Evolutionary conservation across 2,888 invertebrate species (phyloP).

Genomic region (Glyphotaelius pellucidus): DNA sequence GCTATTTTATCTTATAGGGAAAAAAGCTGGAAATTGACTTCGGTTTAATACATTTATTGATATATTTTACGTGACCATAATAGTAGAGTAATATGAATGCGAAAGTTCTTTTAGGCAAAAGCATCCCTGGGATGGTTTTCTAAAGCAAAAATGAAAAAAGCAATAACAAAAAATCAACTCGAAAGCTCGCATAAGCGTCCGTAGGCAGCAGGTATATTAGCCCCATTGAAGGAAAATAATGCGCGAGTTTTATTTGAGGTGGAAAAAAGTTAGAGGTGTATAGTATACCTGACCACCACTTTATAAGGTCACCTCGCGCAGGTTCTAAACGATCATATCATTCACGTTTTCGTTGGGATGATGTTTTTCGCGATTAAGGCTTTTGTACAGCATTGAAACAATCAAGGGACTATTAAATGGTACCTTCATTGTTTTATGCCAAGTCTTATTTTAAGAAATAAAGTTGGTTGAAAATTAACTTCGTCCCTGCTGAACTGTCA

Average conservation of each 20-base stretch:
- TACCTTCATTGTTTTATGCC: too few relatives aligned
- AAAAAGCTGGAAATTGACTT: neutral
- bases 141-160: neutral
- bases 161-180: neutral
- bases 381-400: neutral
- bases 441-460: too few relatives aligned
- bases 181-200: neutral
- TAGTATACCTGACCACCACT: neutral
- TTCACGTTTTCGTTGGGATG: neutral
- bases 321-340: neutral
- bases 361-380: neutral
- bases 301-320: neutral
- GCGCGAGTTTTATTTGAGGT: neutral
- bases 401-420: neutral
- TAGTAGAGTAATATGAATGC: neutral
- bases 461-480: too few relatives aligned
- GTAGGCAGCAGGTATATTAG: neutral
- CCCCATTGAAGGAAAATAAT: neutral
- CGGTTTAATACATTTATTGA: neutral
- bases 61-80: neutral
- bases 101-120: neutral
- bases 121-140: neutral
- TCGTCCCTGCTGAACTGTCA: too few relatives aligned
- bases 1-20: neutral
- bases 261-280: neutral